Base-by-base conservation (phyloP, 2,888 invertebrate genomes). In the Atrina japonica region DNA sequence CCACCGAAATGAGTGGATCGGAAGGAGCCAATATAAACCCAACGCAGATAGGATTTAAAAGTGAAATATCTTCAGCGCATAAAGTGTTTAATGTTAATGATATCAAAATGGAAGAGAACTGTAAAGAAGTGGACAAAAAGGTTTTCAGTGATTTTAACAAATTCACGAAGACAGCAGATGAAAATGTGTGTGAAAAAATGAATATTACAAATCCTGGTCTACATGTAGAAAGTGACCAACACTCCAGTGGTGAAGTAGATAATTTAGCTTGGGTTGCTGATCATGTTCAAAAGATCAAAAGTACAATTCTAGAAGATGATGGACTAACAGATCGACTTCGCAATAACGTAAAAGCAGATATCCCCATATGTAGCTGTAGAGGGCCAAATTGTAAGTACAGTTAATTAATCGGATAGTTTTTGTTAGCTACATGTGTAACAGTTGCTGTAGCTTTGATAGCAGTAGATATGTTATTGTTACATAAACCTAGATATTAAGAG, bases 331-430 rank as follows among this genome's bases (percentile, higher is more conserved):
- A 92, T 75, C 91, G 93, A 77, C 88, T 93, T 76, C 93, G 93
- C 88, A 94, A 93, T 86, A 95, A 94, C 90, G 93, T 93, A 30
- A 93, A 95, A 88, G 94, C 95, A 63, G 96, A 96, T 92, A 95
- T 96, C 73, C 96, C 97, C n/a, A 94, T 94, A 86, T 97, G 97
- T 91, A 94, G 94, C 89, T 97, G 97, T 92, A 95, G 96, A 90
- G 96, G 96, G 11, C 81, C 82, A 87, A 95, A 95, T 91, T 91
- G 92, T 92, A 90, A 91, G 92, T 83, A 41, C 23, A 23, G 21
- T 40, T 16, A 3, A 27, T 30, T 55, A 9, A 9, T 23, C 52
- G 7, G n/a, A n/a, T n/a, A n/a, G n/a, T n/a, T n/a, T n/a, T n/a
- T n/a, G n/a, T n/a, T n/a, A n/a, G n/a, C n/a, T n/a, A n/a, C n/a